A percentile compares a stretch with the other conserved stretches of the same genome.
phyloP scores from a whole-genome alignment of 2,113 vertebrate genomes.

The Neolamprologus modestus region DNA sequence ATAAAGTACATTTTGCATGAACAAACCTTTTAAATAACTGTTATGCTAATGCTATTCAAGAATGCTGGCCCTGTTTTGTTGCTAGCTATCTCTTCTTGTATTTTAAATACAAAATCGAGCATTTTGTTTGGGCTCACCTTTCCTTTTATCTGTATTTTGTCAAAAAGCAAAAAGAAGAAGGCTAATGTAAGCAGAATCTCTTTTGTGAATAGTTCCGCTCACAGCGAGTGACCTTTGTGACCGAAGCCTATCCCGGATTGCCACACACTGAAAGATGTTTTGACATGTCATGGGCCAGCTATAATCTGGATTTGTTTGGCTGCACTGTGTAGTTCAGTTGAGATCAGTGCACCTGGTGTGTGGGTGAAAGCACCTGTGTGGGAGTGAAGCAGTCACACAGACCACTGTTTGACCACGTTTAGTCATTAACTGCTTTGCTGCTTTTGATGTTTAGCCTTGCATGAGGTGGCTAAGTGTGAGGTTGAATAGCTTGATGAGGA shows the following conservation, averaged over 20 bases:
- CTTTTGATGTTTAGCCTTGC: slow-evolving; percentile 25
- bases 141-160: not conserved
- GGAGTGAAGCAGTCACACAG: slow-evolving; percentile 29
- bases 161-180: not conserved
- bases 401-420: slow-evolving; percentile 42
- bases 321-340: slow-evolving; percentile 28
- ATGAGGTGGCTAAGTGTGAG: not conserved
- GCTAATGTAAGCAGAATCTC: not conserved
- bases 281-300: slow-evolving; percentile 48
- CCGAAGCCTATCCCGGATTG: slow-evolving; percentile 25
- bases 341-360: slow-evolving; percentile 49
- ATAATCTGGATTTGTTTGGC: slow-evolving; percentile 43
- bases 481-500: not conserved
- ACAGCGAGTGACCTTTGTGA: not conserved
- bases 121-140: not conserved
- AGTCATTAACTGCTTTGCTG: slow-evolving; percentile 28
- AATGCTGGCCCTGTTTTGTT: not conserved
- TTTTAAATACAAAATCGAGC: not conserved
- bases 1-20: not conserved
- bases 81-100: not conserved
- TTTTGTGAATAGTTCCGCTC: not conserved
- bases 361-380: slow-evolving; percentile 50
- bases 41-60: not conserved
- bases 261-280: slow-evolving; percentile 55
- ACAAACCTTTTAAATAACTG: not conserved